These are phyloP conservation scores for Sinohyriopsis cumingii DNA, from an alignment of 2,888 invertebrate species.

Conservation along the genomic window DNA sequence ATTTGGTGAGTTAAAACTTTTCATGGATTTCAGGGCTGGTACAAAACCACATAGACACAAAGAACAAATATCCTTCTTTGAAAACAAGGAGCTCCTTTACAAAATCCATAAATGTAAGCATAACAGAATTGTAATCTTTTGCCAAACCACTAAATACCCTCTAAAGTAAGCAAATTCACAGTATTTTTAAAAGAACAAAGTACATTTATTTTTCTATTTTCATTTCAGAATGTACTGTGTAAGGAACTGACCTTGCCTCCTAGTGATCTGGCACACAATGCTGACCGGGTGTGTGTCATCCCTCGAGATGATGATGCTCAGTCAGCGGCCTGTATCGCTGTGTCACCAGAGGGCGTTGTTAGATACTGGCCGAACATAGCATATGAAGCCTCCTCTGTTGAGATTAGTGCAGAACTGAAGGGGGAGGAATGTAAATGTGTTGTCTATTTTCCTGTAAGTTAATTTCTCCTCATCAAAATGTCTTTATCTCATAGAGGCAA, in stretches of 20 bases:
- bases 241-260: constrained; percentile 90
- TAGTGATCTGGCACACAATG: constrained; percentile 88
- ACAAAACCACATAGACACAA: too few relatives aligned
- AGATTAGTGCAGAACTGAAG: constrained; percentile 88
- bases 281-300: constrained; percentile 79
- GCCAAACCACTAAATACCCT: too few relatives aligned
- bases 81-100: too few relatives aligned
- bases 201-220: too few relatives aligned
- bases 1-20: too few relatives aligned
- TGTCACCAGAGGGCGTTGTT: constrained; percentile 92
- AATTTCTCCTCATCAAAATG: neutral
- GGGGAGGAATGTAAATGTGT: constrained; percentile 73
- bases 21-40: too few relatives aligned
- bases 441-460: constrained; percentile 61
- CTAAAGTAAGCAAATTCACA: too few relatives aligned
- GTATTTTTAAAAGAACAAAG: too few relatives aligned
- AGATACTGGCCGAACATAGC: constrained; percentile 94
- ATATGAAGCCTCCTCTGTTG: constrained; percentile 88
- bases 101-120: too few relatives aligned
- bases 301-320: constrained; percentile 77
- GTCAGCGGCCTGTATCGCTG: constrained; percentile 78
- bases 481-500: neutral
- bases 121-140: too few relatives aligned
- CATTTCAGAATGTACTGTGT: constrained; percentile 77
- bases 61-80: too few relatives aligned